These are phyloP conservation scores for Artibeus lituratus DNA, from an alignment of 2,797 vertebrate genomes.

Conservation along the genomic window DNA sequence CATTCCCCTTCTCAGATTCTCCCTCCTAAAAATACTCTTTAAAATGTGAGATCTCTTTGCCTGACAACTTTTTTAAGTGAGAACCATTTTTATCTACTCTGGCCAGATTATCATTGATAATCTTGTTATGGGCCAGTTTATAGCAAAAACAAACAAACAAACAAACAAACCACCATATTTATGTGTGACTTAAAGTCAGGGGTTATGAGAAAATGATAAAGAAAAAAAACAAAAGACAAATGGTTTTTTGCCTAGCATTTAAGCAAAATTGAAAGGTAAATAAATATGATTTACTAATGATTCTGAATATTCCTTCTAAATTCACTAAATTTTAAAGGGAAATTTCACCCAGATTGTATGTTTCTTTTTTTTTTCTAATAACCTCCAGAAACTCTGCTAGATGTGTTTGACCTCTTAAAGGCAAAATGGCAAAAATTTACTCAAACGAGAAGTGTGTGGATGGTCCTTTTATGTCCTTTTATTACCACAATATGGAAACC, in stretches of 20 bases:
- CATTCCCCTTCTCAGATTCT: not conserved
- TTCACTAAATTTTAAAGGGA: constrained; percentile 1
- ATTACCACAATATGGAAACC: constrained; percentile 32
- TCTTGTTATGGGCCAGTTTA: not conserved
- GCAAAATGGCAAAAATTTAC: constrained; percentile 36
- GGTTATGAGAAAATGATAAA: not conserved
- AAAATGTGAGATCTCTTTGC: not conserved
- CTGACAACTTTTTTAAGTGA: not conserved
- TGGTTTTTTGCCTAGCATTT: constrained; percentile 8
- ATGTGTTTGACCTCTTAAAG: constrained; percentile 39
- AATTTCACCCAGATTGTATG: not conserved
- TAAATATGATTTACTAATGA: constrained; percentile 28
- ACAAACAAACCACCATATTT: not conserved
- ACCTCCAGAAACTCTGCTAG: constrained; percentile 9
- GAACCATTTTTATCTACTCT: constrained; percentile 11
- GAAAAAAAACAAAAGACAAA: constrained; percentile 1
- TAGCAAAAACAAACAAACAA: constrained; percentile 10
- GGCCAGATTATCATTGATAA: constrained; percentile 1
- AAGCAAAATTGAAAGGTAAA: constrained; percentile 43
- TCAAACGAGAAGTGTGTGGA: constrained; percentile 27
- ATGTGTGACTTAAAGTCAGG: not conserved
- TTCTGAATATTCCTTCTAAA: not conserved
- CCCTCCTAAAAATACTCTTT: constrained; percentile 21
- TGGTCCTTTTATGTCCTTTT: constrained; percentile 32
- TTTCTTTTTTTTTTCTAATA: constrained; percentile 49